Percentiles rank a stretch among this genome's conserved stretches.
Conservation (phyloP, 1,140 invertebrate species). For the Nasonia longicornis region DNA sequence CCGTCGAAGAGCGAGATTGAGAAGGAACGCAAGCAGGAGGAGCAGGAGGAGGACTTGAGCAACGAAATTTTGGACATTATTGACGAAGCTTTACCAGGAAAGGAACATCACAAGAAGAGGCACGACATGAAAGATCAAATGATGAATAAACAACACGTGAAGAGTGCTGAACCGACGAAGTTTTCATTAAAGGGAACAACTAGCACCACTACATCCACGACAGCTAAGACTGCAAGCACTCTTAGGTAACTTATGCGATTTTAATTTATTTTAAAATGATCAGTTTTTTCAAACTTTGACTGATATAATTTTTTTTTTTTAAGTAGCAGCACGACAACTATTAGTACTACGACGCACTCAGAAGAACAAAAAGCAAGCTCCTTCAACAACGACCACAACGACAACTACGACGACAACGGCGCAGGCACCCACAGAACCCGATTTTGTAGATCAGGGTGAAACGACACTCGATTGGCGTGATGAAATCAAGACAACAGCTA, state of each 20-base stretch:
- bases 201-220: not conserved
- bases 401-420: constrained; percentile 35
- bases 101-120: constrained; percentile 27
- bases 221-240: not conserved
- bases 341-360: constrained; percentile 6
- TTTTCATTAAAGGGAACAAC: not conserved
- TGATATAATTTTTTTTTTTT: not conserved
- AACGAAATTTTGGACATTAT: constrained; percentile 67
- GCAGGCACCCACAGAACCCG: constrained; percentile 28
- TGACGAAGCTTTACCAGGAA: constrained; percentile 59
- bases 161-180: not conserved
- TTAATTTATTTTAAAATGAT: not conserved
- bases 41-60: constrained; percentile 60
- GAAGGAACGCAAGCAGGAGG: constrained; percentile 52
- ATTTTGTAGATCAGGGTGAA: constrained; percentile 42
- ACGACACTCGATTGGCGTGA: constrained; percentile 55
- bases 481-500: constrained; percentile 49
- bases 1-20: constrained; percentile 57
- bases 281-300: not conserved
- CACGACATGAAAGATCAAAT: constrained; percentile 39
- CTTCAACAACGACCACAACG: constrained; percentile 23
- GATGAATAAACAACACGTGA: constrained; percentile 2
- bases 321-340: not conserved
- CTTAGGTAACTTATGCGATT: not conserved
- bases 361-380: not conserved